These are phyloP conservation scores for Sturmia bella DNA, from an alignment of 2,888 invertebrate species.

Conservation along the genomic window DNA sequence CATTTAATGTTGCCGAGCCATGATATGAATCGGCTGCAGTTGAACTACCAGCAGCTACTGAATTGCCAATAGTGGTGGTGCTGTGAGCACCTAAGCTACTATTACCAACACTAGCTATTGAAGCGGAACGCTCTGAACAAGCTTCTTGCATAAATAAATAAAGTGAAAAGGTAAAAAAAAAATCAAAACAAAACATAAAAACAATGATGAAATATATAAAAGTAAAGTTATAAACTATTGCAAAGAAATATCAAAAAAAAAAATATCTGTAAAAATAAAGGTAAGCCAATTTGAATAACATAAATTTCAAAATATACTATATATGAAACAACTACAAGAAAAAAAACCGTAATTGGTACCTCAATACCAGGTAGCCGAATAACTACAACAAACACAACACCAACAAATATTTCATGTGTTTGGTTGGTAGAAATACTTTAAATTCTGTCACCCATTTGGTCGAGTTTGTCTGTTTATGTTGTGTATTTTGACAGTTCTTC, in stretches of 20 bases:
- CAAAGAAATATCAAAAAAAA: conserved; percentile 63
- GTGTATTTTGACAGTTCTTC: too few species aligned
- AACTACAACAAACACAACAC: too few species aligned
- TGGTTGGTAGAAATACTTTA: too few species aligned
- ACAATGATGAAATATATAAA: conserved; percentile 50
- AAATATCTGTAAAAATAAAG: conserved; percentile 60
- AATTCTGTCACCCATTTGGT: too few species aligned
- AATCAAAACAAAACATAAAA: conserved; percentile 22
- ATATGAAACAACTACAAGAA: too few species aligned
- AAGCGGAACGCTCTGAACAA: conserved; percentile 82
- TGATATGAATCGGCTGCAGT: conserved; percentile 70
- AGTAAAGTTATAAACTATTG: background rate
- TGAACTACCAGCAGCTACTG: conserved; percentile 70
- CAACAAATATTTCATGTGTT: too few species aligned
- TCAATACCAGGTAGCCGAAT: too few species aligned
- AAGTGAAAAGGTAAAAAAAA: conserved; percentile 8
- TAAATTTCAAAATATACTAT: background rate
- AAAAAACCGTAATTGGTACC: too few species aligned
- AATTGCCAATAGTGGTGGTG: conserved; percentile 77
- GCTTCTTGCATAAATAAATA: conserved; percentile 74
- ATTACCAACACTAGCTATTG: conserved; percentile 81
- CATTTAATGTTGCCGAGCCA: conserved; percentile 69
- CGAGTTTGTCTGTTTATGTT: too few species aligned
- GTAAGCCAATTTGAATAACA: conserved; percentile 60
- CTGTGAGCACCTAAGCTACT: conserved; percentile 80